Percentiles rank a stretch among this genome's conserved stretches.
Evolutionary conservation across 2,113 vertebrate genomes (phyloP).

Genomic region (Archilochus colubris): DNA sequence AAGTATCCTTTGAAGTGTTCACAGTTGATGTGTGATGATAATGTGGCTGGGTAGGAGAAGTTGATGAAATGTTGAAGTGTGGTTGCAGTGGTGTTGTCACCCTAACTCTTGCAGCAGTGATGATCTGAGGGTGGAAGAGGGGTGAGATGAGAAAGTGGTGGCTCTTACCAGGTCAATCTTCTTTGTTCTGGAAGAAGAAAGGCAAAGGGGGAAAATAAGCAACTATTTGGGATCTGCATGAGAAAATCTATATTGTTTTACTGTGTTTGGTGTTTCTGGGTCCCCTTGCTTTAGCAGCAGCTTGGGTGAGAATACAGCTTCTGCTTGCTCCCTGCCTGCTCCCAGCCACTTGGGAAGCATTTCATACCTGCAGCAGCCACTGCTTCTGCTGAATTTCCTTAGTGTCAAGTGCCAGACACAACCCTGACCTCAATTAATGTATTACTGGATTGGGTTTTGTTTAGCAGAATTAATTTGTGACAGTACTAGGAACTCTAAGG

Average conservation of each 20-base stretch:
- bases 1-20: neutral
- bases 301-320: rapidly evolving
- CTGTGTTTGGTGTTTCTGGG: neutral
- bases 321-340: neutral
- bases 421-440: neutral
- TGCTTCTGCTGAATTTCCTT: neutral
- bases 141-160: too few species aligned
- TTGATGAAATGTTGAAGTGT: rapidly evolving
- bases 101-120: rapidly evolving
- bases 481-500: neutral
- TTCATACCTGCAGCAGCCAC: neutral
- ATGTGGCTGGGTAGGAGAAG: neutral
- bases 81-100: neutral
- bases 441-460: neutral
- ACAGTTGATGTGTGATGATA: too few species aligned
- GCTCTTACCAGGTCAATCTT: neutral
- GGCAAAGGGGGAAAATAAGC: neutral
- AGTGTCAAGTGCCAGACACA: neutral
- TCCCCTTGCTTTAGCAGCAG: neutral
- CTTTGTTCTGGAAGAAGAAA: neutral
- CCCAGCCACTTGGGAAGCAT: neutral
- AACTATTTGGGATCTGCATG: neutral
- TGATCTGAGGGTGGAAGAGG: too few species aligned
- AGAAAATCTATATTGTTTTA: neutral
- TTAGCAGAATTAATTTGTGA: neutral